Percentiles rank a stretch among this genome's conserved stretches.
Conservation (phyloP, 2,888 invertebrate genomes). For the Drosophila melanocephala region DNA sequence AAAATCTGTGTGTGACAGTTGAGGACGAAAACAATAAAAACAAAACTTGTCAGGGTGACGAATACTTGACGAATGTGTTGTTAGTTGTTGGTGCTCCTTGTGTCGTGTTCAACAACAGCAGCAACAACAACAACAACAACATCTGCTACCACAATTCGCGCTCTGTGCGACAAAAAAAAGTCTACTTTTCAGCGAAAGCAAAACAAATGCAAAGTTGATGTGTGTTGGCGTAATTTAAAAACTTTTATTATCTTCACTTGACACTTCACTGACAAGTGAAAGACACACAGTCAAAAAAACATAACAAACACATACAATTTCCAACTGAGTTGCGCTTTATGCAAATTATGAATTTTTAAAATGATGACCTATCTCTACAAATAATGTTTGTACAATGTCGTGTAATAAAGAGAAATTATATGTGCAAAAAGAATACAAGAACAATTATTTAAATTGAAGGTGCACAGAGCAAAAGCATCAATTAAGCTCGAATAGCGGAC, state of each 20-base stretch:
- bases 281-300: conserved; percentile 12
- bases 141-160: conserved; percentile 5
- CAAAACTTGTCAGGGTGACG: conserved; percentile 36
- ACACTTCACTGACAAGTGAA: conserved; percentile 21
- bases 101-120: neutral
- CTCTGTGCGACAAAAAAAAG: conserved; percentile 22
- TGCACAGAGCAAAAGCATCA: conserved; percentile 30
- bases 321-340: conserved; percentile 61
- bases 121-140: conserved; percentile 18
- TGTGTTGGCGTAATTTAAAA: conserved; percentile 67
- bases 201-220: conserved; percentile 21
- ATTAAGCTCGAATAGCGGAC: conserved; percentile 29
- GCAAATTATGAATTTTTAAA: conserved; percentile 72
- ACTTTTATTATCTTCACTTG: conserved; percentile 63
- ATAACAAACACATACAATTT: conserved; percentile 37
- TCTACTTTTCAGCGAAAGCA: conserved; percentile 39
- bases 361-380: conserved; percentile 56
- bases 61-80: conserved; percentile 41
- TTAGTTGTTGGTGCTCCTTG: conserved; percentile 3
- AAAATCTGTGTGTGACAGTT: conserved; percentile 53
- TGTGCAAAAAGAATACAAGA: conserved; percentile 1
- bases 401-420: conserved; percentile 55
- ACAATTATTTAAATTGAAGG: conserved; percentile 16
- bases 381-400: conserved; percentile 65
- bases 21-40: conserved; percentile 22